Conservation (phyloP, 2,113 vertebrate genomes). For the Mionectes macconnelli region DNA sequence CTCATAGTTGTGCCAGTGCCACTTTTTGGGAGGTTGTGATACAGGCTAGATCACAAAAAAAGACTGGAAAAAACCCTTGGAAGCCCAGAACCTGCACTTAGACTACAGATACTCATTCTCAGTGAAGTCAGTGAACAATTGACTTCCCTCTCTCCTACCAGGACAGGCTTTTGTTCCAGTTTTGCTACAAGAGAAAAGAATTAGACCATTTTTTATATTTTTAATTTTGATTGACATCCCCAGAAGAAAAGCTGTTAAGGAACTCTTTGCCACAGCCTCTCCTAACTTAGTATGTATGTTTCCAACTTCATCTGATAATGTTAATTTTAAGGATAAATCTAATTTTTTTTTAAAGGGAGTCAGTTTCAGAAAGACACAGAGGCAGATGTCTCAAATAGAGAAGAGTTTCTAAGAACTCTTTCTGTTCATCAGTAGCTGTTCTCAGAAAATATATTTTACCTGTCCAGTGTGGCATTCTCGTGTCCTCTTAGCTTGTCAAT, state of each 20-base stretch:
- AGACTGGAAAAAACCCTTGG: not conserved
- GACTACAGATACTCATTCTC: not conserved
- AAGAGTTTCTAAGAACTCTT: not conserved
- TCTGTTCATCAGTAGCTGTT: not conserved
- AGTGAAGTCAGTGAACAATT: not conserved
- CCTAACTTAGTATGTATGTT: not conserved
- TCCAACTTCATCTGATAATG: not conserved
- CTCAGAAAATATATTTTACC: conserved; percentile 73
- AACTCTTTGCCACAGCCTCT: not conserved
- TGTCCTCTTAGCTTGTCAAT: conserved; percentile 95
- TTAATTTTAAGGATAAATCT: not conserved
- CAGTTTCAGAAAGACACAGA: not conserved
- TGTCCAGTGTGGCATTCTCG: conserved; percentile 92
- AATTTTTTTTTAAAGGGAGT: not conserved
- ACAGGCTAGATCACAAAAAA: not conserved
- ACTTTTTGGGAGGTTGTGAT: not conserved
- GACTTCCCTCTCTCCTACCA: not conserved
- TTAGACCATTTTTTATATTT: not conserved
- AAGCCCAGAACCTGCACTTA: not conserved
- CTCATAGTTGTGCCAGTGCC: not conserved
- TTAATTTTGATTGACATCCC: not conserved
- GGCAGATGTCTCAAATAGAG: not conserved
- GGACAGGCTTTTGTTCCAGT: not conserved
- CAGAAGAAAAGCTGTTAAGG: not conserved
- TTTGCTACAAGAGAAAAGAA: not conserved